Conservation (phyloP, 2,888 invertebrate genomes). For the Carabus problematicus region DNA sequence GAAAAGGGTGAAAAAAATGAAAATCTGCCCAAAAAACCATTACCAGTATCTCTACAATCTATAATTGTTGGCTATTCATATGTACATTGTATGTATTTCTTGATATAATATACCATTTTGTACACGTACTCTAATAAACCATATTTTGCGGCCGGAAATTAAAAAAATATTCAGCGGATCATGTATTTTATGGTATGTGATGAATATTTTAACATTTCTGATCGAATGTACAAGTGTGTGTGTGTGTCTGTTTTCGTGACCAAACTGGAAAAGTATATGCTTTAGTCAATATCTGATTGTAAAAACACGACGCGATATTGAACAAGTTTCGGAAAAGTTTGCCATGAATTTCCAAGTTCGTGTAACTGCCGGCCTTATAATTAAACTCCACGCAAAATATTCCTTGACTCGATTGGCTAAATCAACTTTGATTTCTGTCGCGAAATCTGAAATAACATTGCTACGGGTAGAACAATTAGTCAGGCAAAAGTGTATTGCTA, state of each 20-base stretch:
- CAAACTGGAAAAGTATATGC: not conserved
- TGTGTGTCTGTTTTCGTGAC: not conserved
- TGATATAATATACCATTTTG: no score
- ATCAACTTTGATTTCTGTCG: no score
- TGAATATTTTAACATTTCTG: slow-evolving; percentile 19
- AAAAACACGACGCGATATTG: no score
- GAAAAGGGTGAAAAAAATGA: no score
- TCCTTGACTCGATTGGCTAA: not conserved
- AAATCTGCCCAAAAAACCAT: no score
- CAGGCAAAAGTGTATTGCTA: no score
- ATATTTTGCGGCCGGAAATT: slow-evolving; percentile 22
- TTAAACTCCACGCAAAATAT: not conserved
- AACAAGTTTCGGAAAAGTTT: not conserved
- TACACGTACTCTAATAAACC: slow-evolving; percentile 12
- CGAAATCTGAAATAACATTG: no score
- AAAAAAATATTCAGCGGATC: slow-evolving; percentile 15
- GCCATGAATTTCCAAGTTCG: no score
- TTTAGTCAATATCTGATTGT: not conserved
- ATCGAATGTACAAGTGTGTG: no score
- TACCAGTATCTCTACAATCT: no score
- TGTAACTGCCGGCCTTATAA: not conserved
- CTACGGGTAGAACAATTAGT: no score
- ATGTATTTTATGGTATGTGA: slow-evolving; percentile 7
- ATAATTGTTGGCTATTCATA: slow-evolving; percentile 14
- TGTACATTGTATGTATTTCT: not conserved